A percentile compares a stretch with the other conserved stretches of the same genome.
phyloP scores from a whole-genome alignment of 2,113 vertebrate genomes.

The Gopherus evgoodei region DNA sequence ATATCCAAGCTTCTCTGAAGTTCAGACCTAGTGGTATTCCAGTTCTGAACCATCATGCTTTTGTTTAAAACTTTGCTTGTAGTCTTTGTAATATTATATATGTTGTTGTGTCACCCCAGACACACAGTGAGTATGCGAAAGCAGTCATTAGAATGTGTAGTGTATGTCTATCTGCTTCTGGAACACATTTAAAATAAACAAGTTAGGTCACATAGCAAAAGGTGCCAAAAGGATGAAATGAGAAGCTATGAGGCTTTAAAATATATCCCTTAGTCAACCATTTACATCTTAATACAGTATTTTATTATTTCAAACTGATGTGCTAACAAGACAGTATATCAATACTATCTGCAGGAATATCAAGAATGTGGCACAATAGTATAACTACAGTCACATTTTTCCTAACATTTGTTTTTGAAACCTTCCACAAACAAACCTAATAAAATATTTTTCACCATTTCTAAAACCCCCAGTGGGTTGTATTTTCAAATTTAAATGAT shows the following conservation, averaged over 20 bases:
- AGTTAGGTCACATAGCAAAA: conserved; percentile 39
- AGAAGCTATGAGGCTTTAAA: conserved; percentile 50
- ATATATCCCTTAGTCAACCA: conserved; percentile 58
- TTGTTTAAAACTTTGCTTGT: conserved; percentile 33
- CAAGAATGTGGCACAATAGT: conserved; percentile 30
- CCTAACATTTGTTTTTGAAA: conserved; percentile 27
- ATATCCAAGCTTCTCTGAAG: not conserved
- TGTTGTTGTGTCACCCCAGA: not conserved
- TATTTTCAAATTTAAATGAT: conserved; percentile 29
- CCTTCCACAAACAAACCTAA: conserved; percentile 52
- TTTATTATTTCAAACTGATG: conserved; percentile 42
- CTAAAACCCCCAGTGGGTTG: not conserved
- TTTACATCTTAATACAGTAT: conserved; percentile 66
- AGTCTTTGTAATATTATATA: conserved; percentile 20
- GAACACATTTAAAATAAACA: conserved; percentile 31
- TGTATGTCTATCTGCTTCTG: conserved; percentile 3
- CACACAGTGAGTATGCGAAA: conserved; percentile 9
- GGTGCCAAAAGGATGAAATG: conserved; percentile 56
- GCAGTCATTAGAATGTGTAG: not conserved
- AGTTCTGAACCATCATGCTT: not conserved
- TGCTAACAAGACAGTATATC: conserved; percentile 34
- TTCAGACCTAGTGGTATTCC: conserved; percentile 21
- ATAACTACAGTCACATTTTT: conserved; percentile 29
- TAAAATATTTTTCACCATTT: conserved; percentile 47
- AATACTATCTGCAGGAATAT: conserved; percentile 25